Evolutionary conservation across 2,797 vertebrate genomes (phyloP).

Genomic region (Chloroceryle inda): DNA sequence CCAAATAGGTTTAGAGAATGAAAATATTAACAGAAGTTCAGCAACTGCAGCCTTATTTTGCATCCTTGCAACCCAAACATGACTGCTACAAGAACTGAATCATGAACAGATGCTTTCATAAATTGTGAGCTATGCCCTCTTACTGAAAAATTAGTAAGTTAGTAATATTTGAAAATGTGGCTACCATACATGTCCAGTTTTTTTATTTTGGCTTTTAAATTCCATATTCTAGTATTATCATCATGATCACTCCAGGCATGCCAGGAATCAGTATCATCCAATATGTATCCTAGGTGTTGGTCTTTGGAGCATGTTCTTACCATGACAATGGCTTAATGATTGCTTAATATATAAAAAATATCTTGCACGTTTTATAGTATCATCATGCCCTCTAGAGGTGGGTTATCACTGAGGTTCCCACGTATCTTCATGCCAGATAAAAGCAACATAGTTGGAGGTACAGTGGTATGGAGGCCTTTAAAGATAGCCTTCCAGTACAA

Average conservation of each 20-base stretch:
- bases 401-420: neutral
- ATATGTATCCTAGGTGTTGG: neutral
- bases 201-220: conserved; percentile 29
- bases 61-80: neutral
- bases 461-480: neutral
- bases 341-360: neutral
- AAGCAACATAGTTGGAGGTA: neutral
- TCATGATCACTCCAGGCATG: neutral
- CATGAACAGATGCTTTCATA: neutral
- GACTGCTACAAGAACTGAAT: neutral
- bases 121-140: neutral
- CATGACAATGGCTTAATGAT: neutral
- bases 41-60: neutral
- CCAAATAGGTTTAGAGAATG: neutral
- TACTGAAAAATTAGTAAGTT: conserved; percentile 33
- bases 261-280: neutral
- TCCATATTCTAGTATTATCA: neutral
- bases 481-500: neutral
- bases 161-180: conserved; percentile 4
- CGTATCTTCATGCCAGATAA: neutral
- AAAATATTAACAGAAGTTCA: neutral
- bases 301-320: neutral
- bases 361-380: conserved; percentile 24
- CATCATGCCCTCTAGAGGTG: conserved; percentile 73
- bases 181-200: neutral